Percentiles rank a stretch among this genome's conserved stretches.
phyloP scores from a whole-genome alignment of 2,888 invertebrate species.

The Lumbricus terrestris region DNA sequence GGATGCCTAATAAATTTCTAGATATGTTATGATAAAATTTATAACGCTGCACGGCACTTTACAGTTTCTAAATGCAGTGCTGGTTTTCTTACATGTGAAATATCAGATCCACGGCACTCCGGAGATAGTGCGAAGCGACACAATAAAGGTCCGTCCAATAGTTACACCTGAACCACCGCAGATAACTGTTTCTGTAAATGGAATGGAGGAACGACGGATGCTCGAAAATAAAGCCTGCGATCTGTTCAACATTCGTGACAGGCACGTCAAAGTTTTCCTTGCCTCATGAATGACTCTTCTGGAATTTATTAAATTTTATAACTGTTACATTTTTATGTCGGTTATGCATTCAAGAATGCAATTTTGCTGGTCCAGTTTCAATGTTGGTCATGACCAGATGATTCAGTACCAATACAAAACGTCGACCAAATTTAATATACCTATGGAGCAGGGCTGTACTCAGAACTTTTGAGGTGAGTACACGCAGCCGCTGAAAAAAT shows the following conservation, averaged over 20 bases:
- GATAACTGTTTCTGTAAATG: slow-evolving; percentile 54
- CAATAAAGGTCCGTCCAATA: slow-evolving; percentile 50
- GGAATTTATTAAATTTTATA: not conserved
- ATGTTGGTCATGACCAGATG: not conserved
- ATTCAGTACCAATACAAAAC: too few species aligned
- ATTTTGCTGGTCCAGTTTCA: not conserved
- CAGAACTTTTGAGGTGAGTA: too few species aligned
- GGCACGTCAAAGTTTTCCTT: slow-evolving; percentile 40
- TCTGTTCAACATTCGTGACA: slow-evolving; percentile 57
- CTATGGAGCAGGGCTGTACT: too few species aligned
- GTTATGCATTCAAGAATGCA: not conserved
- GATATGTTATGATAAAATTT: too few species aligned
- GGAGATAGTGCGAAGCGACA: slow-evolving; percentile 53
- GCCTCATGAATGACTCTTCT: not conserved
- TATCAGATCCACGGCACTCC: slow-evolving; percentile 55
- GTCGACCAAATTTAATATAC: too few species aligned
- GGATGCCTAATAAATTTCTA: too few species aligned
- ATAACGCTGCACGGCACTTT: not conserved
- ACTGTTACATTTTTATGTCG: not conserved
- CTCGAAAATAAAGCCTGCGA: slow-evolving; percentile 57
- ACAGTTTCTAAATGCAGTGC: not conserved
- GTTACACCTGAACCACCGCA: slow-evolving; percentile 55
- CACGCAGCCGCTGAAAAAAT: too few species aligned
- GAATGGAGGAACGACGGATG: slow-evolving; percentile 55
- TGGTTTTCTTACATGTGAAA: not conserved